These are phyloP conservation scores for Epizoanthus stellaris DNA, from an alignment of 92 coral and sea anemone genomes.

Conservation along the genomic window DNA sequence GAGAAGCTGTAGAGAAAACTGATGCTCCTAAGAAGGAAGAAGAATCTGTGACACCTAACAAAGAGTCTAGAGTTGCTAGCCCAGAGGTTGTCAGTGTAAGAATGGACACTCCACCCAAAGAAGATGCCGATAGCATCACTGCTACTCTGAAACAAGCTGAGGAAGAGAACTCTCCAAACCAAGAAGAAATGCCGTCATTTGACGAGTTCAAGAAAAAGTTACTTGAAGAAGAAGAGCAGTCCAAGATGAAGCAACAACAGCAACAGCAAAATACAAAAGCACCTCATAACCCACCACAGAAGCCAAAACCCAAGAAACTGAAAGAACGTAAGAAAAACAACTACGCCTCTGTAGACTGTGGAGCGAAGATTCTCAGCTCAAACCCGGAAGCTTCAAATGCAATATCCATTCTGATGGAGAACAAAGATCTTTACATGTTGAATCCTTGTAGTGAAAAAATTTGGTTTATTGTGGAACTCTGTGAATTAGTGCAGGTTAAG, in stretches of 20 bases:
- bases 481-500: conserved; percentile 90
- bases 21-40: neutral
- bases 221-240: conserved; percentile 90
- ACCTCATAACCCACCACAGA: conserved; percentile 46
- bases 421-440: conserved; percentile 92
- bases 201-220: conserved; percentile 90
- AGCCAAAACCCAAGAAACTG: conserved; percentile 70
- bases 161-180: conserved; percentile 70
- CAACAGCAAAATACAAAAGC: conserved; percentile 54
- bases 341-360: conserved; percentile 96
- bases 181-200: conserved; percentile 97
- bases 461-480: conserved; percentile 95
- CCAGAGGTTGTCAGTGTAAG: neutral
- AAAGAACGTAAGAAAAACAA: conserved; percentile 93
- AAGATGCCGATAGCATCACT: conserved; percentile 74
- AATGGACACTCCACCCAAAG: conserved; percentile 13
- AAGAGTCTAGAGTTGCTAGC: neutral
- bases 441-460: conserved; percentile 96
- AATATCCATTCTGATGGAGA: conserved; percentile 80
- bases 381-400: conserved; percentile 87
- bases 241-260: conserved; percentile 66
- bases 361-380: conserved; percentile 84
- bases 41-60: neutral
- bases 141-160: conserved; percentile 83
- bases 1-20: conserved; percentile 37